These are phyloP conservation scores for Pegea sp. DNA, from an alignment of 23 tunicate genomes.

Conservation along the genomic window DNA sequence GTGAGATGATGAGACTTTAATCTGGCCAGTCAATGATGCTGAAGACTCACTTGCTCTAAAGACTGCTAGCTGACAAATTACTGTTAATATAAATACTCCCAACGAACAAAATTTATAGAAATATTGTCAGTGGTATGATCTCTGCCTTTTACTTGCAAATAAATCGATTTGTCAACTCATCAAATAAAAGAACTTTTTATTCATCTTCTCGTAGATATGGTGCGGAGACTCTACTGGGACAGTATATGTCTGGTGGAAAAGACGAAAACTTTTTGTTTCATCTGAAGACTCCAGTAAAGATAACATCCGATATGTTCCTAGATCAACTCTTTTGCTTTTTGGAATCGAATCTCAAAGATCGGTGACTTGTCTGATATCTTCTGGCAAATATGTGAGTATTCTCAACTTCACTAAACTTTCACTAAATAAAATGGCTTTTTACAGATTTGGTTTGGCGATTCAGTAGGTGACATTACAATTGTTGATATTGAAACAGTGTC, in stretches of 20 bases:
- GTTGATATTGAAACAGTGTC: constrained; percentile 16
- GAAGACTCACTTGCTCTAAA: background rate
- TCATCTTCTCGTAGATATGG: constrained; percentile 25
- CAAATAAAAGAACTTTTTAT: background rate
- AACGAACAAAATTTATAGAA: no score
- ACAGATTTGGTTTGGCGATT: constrained; percentile 58
- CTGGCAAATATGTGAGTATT: constrained; percentile 3
- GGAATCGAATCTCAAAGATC: constrained; percentile 2
- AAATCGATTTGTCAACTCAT: background rate
- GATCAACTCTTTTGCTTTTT: constrained; percentile 2
- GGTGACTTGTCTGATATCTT: constrained; percentile 33
- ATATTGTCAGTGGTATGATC: no score
- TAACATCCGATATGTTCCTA: constrained; percentile 7
- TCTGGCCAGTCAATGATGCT: background rate
- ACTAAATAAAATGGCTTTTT: background rate
- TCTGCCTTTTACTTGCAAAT: no score
- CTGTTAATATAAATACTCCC: no score
- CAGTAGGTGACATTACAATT: constrained; percentile 32
- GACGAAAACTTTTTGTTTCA: background rate
- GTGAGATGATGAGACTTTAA: background rate
- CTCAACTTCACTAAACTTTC: no score
- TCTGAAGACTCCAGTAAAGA: background rate
- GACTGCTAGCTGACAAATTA: no score
- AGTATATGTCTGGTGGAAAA: constrained; percentile 30
- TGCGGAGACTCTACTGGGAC: constrained; percentile 47